Evolutionary conservation across 2,888 invertebrate species (phyloP), one percentile per base, ranked within the genome.

Genomic region (Drosophila testacea): DNA sequence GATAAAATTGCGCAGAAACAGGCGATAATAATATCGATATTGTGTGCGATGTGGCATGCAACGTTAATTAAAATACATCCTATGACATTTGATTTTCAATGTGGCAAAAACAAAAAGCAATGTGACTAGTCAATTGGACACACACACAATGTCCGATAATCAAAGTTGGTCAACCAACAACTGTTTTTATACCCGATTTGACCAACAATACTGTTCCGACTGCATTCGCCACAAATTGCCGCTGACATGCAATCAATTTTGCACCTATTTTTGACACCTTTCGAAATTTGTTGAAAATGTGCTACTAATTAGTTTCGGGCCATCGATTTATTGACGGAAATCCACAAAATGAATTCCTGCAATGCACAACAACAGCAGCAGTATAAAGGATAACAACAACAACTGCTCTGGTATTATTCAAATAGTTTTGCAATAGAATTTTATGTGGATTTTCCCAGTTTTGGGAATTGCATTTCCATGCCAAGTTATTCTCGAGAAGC

Each of bases 61-160:
- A 63, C 46, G 42, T 54, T 78, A 69, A 77, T 77, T 77, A 66
- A 78, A 66, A 78, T 62, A 59, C 39, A 62, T 46, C 44, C 44
- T n/a, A 54, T 56, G 4, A 63, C 69, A 69, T 66, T 63, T 65
- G 48, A 48, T 47, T 42, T 60, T 22, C n/a, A 10, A 48, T 50
- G n/a, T 28, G 38, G 27, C 4, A 42, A 22, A 46, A 50, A 36
- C 62, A 50, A 48, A 30, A 7, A 6, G 30, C 47, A 41, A 32
- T 34, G 38, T 22, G 42, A 32, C 13, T 30, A 30, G 11, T 30
- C 16, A 9, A 30, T 13, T 46, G 6, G 10, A 41, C 38, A 44
- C 16, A 32, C 32, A 4, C 28, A 74, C 62, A 71, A 48, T 54
- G 52, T 44, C 10, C 42, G 48, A 54, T 46, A 66, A 72, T 75